A percentile compares a stretch with the other conserved stretches of the same genome.
Conservation (phyloP, 2,113 vertebrate species). For the Stigmatopora nigra region DNA sequence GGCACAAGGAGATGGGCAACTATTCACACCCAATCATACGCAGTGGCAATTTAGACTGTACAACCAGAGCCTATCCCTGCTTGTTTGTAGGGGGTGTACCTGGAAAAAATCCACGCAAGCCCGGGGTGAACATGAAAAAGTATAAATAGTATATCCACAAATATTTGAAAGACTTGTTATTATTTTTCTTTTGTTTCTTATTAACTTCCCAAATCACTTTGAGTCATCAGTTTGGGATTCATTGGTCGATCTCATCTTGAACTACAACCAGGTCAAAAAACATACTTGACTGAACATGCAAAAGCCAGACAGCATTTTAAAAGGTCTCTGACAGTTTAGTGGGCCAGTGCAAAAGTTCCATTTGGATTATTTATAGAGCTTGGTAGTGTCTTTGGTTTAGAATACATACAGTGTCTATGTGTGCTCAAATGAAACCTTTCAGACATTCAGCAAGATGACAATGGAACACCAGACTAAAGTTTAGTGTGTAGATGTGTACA, state of each 20-base stretch:
- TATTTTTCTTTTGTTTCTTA: not conserved
- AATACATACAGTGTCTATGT: slow-evolving; percentile 26
- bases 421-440: slow-evolving; percentile 33
- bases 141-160: not conserved
- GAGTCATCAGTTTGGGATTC: not conserved
- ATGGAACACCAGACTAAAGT: slow-evolving; percentile 18
- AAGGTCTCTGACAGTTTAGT: slow-evolving; percentile 24
- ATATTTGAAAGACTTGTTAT: not conserved
- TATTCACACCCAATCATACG: no score
- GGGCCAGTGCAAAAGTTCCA: slow-evolving; percentile 29
- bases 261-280: not conserved
- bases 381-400: slow-evolving; percentile 27
- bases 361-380: slow-evolving; percentile 61
- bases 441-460: slow-evolving; percentile 23
- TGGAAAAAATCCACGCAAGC: no score
- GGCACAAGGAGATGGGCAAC: no score
- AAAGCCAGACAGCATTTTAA: slow-evolving; percentile 13
- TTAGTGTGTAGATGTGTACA: not conserved
- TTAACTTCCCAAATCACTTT: not conserved
- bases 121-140: no score
- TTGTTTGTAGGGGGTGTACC: no score
- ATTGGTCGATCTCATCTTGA: not conserved
- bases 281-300: not conserved
- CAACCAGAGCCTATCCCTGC: no score
- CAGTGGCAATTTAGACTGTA: no score